Evolutionary conservation across 1,140 invertebrate genomes (phyloP).

Genomic region (Chelonus insularis): DNA sequence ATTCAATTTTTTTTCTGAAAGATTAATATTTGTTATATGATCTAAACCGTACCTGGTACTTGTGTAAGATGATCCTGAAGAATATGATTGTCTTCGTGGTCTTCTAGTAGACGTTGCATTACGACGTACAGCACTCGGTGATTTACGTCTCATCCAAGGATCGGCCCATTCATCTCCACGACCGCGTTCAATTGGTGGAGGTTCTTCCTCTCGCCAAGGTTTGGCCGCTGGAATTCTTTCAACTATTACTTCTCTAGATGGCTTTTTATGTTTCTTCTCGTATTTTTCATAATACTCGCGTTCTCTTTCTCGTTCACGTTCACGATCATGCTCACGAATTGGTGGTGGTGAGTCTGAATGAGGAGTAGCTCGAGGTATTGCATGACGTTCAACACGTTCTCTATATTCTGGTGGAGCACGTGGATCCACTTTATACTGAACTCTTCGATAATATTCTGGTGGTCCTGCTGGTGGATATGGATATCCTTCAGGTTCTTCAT

Average conservation of each 20-base stretch:
- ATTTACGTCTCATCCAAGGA: conserved; percentile 86
- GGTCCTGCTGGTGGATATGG: conserved; percentile 36
- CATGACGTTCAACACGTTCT: conserved; percentile 54
- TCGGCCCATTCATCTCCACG: conserved; percentile 88
- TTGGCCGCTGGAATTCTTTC: conserved; percentile 68
- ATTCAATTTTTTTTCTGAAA: too few species aligned
- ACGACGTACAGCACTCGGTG: conserved; percentile 62
- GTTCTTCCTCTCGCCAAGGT: conserved; percentile 54
- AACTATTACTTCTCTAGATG: conserved; percentile 77
- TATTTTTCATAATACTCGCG: conserved; percentile 59
- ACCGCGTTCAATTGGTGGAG: conserved; percentile 49
- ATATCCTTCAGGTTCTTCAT: conserved; percentile 54
- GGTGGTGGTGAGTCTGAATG: conserved; percentile 52
- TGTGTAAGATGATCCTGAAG: conserved; percentile 76
- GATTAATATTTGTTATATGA: not conserved
- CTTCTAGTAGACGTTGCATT: conserved; percentile 58
- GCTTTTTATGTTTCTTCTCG: conserved; percentile 65
- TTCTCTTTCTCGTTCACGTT: conserved; percentile 54
- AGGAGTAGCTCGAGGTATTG: conserved; percentile 42
- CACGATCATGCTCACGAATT: conserved; percentile 46
- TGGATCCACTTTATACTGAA: conserved; percentile 53
- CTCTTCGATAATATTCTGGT: conserved; percentile 53
- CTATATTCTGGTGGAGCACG: conserved; percentile 49
- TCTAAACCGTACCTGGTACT: conserved; percentile 68
- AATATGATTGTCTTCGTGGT: conserved; percentile 67